These are phyloP conservation scores for Rhagoletis pomonella DNA, from an alignment of 1,140 invertebrate genomes.

Conservation along the genomic window DNA sequence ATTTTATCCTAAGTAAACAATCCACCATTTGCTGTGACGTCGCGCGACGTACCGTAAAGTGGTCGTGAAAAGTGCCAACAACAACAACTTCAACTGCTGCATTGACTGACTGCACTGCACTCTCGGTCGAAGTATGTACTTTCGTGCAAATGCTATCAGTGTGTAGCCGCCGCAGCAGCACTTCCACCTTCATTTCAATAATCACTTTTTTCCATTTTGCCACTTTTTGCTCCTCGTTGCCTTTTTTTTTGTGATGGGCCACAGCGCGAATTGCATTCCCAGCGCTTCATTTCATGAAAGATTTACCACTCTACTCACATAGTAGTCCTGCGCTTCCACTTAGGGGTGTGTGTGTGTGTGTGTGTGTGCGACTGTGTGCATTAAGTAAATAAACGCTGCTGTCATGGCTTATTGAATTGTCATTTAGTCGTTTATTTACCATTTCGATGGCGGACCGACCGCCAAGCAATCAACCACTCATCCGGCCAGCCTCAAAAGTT, in stretches of 20 bases:
- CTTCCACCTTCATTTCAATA: constrained; percentile 48
- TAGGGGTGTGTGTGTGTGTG: neutral
- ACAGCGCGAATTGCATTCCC: neutral
- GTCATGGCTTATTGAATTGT: constrained; percentile 70
- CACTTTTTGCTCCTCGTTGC: neutral
- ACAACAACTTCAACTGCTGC: neutral
- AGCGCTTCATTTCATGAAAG: neutral
- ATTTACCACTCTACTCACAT: neutral
- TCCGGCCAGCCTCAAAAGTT: neutral
- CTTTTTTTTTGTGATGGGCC: neutral
- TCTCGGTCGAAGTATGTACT: neutral
- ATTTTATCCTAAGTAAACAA: constrained; percentile 74
- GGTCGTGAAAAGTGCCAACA: constrained; percentile 53
- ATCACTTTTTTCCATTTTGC: constrained; percentile 31
- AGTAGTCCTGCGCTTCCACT: too few relatives aligned
- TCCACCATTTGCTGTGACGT: constrained; percentile 61
- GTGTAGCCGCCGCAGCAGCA: neutral
- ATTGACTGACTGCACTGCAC: constrained; percentile 18
- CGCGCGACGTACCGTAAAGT: constrained; percentile 59
- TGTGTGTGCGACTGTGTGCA: neutral
- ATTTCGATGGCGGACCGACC: constrained; percentile 36
- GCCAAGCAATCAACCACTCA: constrained; percentile 9
- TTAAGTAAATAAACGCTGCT: constrained; percentile 41
- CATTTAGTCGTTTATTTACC: constrained; percentile 65
- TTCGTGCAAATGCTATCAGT: neutral